phyloP scores from a whole-genome alignment of 2,888 invertebrate species.

The Busseola fusca region DNA sequence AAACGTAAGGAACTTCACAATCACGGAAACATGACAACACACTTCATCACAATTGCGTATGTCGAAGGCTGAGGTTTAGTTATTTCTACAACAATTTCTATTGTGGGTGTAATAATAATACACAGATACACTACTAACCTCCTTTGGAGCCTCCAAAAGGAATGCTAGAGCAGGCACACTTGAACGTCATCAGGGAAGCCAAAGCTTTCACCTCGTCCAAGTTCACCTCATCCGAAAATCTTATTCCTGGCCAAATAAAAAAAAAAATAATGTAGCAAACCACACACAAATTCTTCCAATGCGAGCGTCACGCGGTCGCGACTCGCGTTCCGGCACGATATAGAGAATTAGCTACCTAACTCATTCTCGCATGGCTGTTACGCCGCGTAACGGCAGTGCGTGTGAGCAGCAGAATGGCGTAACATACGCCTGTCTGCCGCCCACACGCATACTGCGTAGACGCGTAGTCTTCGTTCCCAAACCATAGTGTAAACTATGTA shows the following conservation, averaged over 20 bases:
- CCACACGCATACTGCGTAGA: too few species aligned
- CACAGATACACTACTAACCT: constrained; percentile 64
- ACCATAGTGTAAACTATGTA: too few species aligned
- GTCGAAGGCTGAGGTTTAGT: neutral
- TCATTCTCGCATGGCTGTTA: too few species aligned
- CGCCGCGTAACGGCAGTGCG: too few species aligned
- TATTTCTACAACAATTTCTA: neutral
- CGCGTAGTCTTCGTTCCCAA: too few species aligned
- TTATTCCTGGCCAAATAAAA: constrained; percentile 87
- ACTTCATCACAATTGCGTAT: neutral
- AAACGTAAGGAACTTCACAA: constrained; percentile 9
- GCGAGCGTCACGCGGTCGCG: too few species aligned
- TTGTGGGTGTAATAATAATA: neutral
- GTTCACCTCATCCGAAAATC: constrained; percentile 91
- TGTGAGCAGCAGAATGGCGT: too few species aligned
- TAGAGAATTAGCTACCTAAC: too few species aligned
- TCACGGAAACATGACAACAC: neutral
- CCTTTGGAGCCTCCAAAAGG: constrained; percentile 94
- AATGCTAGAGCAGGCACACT: constrained; percentile 94
- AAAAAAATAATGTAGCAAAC: too few species aligned
- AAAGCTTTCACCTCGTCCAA: constrained; percentile 94
- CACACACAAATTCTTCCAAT: too few species aligned
- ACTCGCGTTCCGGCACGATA: too few species aligned
- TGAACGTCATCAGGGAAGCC: constrained; percentile 95
- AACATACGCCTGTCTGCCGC: too few species aligned